Percentiles rank a stretch among this genome's conserved stretches.
These are phyloP conservation scores for Dryococelus australis DNA, from an alignment of 2,888 invertebrate species.

Conservation along the genomic window DNA sequence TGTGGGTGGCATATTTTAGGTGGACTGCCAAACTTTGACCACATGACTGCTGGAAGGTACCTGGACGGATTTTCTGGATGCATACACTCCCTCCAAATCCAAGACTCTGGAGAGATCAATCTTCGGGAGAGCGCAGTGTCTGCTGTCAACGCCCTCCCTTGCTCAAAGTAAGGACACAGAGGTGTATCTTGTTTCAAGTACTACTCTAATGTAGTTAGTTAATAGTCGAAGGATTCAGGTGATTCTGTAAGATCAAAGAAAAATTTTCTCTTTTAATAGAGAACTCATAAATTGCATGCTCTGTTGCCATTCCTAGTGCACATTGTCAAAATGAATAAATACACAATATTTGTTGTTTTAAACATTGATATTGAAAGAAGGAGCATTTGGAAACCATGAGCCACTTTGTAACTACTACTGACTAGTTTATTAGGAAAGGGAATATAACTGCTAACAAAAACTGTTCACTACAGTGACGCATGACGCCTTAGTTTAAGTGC, in stretches of 20 bases:
- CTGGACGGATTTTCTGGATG: conserved; percentile 81
- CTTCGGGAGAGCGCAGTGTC: conserved; percentile 76
- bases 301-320: too few species aligned
- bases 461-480: too few species aligned
- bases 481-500: too few species aligned
- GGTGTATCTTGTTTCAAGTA: neutral
- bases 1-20: conserved; percentile 61
- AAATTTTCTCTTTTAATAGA: too few species aligned
- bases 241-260: neutral
- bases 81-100: conserved; percentile 81
- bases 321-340: too few species aligned
- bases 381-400: too few species aligned
- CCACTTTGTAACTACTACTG: too few species aligned
- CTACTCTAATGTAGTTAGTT: neutral
- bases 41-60: conserved; percentile 73
- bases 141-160: conserved; percentile 81
- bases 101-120: conserved; percentile 72
- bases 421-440: too few species aligned
- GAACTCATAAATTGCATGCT: too few species aligned
- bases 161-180: conserved; percentile 72
- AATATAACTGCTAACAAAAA: too few species aligned
- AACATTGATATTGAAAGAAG: too few species aligned
- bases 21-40: conserved; percentile 78
- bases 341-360: too few species aligned
- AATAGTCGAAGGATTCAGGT: neutral